A percentile compares a stretch with the other conserved stretches of the same genome.
phyloP scores from a whole-genome alignment of 2,888 invertebrate species.

The Spilarctia lutea region DNA sequence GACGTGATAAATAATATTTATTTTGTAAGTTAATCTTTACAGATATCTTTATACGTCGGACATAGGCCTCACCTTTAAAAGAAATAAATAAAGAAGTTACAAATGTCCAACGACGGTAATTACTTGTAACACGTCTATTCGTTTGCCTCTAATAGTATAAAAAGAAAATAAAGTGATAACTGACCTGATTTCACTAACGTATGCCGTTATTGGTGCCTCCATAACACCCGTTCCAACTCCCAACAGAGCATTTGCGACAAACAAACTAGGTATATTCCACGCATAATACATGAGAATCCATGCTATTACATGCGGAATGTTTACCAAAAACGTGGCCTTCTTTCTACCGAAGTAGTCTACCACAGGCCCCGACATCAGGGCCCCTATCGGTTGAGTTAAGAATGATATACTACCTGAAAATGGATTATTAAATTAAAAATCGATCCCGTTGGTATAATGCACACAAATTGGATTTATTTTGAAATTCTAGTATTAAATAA shows the following conservation, averaged over 20 bases:
- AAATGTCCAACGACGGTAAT: no score
- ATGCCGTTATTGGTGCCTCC: conserved; percentile 87
- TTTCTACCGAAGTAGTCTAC: conserved; percentile 86
- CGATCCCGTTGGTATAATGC: no score
- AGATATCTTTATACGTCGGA: no score
- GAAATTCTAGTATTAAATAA: no score
- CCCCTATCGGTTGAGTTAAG: conserved; percentile 86
- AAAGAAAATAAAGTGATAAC: neutral
- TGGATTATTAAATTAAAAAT: conserved; percentile 3
- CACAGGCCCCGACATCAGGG: conserved; percentile 83
- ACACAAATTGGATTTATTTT: neutral
- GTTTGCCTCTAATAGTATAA: no score
- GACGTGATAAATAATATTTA: no score
- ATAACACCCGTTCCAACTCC: conserved; percentile 86
- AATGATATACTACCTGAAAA: conserved; percentile 84
- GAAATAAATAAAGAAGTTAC: no score
- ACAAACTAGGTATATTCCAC: conserved; percentile 76
- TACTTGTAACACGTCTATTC: no score
- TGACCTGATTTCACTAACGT: conserved; percentile 86
- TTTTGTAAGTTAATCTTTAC: no score
- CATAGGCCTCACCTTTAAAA: no score
- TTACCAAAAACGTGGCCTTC: conserved; percentile 83
- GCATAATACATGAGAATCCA: conserved; percentile 86
- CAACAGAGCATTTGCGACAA: conserved; percentile 80
- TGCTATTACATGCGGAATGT: conserved; percentile 84